Evolutionary conservation across 2,797 vertebrate genomes (phyloP).

Genomic region (Nyctibius grandis): DNA sequence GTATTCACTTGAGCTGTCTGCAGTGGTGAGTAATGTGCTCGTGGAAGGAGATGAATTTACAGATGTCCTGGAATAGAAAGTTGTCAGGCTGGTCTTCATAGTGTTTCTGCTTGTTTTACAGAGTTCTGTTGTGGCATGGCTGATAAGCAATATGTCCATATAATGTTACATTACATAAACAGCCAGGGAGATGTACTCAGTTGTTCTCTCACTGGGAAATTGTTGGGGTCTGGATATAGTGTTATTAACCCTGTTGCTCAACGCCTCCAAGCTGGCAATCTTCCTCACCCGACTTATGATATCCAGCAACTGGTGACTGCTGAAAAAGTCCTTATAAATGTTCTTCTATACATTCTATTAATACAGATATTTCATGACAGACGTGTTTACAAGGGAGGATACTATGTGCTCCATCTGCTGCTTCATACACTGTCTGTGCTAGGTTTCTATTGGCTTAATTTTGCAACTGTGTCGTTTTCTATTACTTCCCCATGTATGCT

Average conservation of each 20-base stretch:
- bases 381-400: background rate
- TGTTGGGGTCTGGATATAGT: background rate
- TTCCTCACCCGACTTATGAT: background rate
- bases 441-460: background rate
- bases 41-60: background rate
- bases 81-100: background rate
- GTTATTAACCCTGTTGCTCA: background rate
- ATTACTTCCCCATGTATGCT: background rate
- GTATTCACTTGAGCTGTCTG: background rate
- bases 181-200: background rate
- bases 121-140: background rate
- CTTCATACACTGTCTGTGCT: background rate
- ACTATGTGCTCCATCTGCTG: background rate
- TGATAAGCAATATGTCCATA: background rate
- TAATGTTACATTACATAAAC: background rate
- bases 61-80: background rate
- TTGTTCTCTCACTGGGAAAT: background rate
- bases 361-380: background rate
- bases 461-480: background rate
- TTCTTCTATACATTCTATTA: background rate
- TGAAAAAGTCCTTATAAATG: background rate
- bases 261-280: background rate
- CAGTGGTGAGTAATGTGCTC: background rate
- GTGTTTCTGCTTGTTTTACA: background rate
- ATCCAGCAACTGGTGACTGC: background rate